phyloP scores from a whole-genome alignment of 2,797 vertebrate genomes.

The Pachyuromys duprasi region DNA sequence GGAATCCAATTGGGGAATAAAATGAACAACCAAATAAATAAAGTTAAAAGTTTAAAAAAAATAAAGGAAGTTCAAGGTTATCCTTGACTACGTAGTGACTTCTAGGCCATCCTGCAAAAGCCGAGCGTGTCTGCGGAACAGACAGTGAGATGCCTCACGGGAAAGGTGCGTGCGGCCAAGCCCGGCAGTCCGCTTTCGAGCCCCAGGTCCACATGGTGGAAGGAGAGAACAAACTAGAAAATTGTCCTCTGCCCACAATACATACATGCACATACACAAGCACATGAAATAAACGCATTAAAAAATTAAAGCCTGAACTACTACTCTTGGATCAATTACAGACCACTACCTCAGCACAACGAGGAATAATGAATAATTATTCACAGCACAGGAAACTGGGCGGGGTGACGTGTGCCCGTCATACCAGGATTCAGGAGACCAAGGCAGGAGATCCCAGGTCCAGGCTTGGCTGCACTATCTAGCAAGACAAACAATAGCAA shows the following conservation, averaged over 20 bases:
- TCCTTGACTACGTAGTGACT: background rate
- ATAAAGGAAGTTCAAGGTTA: background rate
- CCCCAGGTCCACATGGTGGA: too few species aligned
- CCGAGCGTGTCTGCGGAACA: background rate
- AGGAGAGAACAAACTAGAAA: background rate
- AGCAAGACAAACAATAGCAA: background rate
- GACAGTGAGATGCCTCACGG: background rate
- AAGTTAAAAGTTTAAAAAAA: too few species aligned
- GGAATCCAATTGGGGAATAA: too few species aligned
- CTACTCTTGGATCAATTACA: background rate
- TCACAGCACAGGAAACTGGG: background rate
- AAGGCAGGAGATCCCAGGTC: background rate
- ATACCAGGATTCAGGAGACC: background rate
- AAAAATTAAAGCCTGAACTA: background rate
- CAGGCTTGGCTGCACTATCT: background rate
- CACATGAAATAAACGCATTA: background rate
- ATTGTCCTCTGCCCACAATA: background rate
- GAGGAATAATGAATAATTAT: background rate
- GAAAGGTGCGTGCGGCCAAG: too few species aligned
- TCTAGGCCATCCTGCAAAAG: background rate
- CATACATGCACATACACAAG: background rate
- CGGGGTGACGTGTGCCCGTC: background rate
- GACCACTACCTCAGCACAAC: background rate
- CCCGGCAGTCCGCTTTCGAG: background rate
- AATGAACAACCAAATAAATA: too few species aligned